Base-by-base conservation (phyloP, 2,888 invertebrate species). In the Cancer borealis region DNA sequence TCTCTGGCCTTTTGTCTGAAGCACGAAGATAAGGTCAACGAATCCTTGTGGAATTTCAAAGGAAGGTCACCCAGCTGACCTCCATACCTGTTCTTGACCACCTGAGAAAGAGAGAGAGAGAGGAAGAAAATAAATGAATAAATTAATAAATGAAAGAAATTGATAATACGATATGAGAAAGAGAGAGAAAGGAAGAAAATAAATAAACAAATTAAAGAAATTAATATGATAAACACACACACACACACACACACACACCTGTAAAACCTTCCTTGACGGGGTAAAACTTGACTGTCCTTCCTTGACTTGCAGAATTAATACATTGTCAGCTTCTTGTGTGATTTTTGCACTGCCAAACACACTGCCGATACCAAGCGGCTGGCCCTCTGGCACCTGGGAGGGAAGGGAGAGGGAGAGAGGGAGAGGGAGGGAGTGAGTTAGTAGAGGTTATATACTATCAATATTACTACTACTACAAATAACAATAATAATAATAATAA, bases 331-430 rank as follows among this genome's bases (percentile, higher is more conserved):
- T 97, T 99, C 99, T 96, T 99, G 99, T 0, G 98, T 98, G 0
- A 99, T 99, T 97, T 99, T 99, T 0, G 99, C 99, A 95, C 99
- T 98, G 26, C 99, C 99, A 97, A 99, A 99, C 96, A 99, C 98
- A 0, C 99, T 99, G 96, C 98, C 98, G 0, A 98, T 98, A 0
- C 98, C 98, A 91, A 99, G 97, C 96, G 98, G 98, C 96, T 98
- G 98, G 2, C 98, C 97, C n/a, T 98, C 98, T 47, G 98, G 97
- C 97, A 99, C 99, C 97, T 96, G 95, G 21, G 12, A 17, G 60
- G 39, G 30, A 21, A 10, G 30, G n/a, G 14, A 8, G n/a, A 4
- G 84, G 6, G 30, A 17, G 54, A 3, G 54, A 5, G 66, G 66
- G 5, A 21, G 66, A 66, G 21, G 21, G 66, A 66, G 66, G 66